A percentile compares a stretch with the other conserved stretches of the same genome.
Evolutionary conservation across 2,888 invertebrate genomes (phyloP).

Genomic region (Cephus rjabovi): DNA sequence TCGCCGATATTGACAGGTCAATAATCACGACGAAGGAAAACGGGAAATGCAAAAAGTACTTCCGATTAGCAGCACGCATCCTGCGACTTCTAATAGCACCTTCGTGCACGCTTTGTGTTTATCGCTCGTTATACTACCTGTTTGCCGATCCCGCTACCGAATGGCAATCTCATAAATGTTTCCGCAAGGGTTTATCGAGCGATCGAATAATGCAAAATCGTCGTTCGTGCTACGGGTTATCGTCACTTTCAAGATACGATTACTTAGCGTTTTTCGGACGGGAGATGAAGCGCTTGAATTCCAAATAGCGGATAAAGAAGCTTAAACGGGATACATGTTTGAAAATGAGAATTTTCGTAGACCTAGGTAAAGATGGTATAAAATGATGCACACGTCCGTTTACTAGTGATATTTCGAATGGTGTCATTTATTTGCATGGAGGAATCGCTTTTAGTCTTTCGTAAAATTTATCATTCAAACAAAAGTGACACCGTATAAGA

Average conservation of each 20-base stretch:
- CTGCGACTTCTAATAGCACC: slow-evolving; percentile 16
- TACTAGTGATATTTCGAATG: neutral
- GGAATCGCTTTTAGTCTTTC: neutral
- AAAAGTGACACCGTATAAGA: no score
- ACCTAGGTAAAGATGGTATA: neutral
- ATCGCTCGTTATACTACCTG: neutral
- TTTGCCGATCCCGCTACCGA: neutral
- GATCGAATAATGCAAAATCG: neutral
- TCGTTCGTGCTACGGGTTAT: neutral
- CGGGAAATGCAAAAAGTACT: slow-evolving; percentile 27
- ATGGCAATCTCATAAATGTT: neutral
- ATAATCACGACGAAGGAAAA: slow-evolving; percentile 28
- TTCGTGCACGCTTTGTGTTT: slow-evolving; percentile 17
- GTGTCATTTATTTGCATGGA: neutral
- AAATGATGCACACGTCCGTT: neutral
- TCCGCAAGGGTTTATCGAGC: neutral
- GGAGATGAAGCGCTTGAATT: neutral
- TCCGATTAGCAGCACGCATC: slow-evolving; percentile 29
- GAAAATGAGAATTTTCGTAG: neutral
- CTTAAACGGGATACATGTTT: neutral
- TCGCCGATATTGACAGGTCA: slow-evolving; percentile 36
- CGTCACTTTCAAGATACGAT: neutral
- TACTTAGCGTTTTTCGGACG: neutral
- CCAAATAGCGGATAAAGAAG: neutral
- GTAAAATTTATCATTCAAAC: no score